Evolutionary conservation across 2,797 vertebrate genomes (phyloP), one percentile per base, ranked within the genome.

Genomic region (Perdix hodgsoniae): DNA sequence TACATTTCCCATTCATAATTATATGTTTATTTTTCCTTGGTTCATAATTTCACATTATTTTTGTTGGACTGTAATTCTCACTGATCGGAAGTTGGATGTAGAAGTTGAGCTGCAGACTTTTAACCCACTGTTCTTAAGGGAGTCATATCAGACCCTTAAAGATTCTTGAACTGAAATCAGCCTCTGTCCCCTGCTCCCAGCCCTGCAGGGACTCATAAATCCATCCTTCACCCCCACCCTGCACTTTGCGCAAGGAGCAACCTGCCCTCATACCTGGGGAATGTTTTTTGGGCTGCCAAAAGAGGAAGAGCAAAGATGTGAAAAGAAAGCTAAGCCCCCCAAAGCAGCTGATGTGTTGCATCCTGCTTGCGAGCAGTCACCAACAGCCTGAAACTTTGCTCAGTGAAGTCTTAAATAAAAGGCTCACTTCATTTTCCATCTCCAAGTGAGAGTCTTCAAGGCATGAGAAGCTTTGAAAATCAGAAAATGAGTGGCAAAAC

Each of bases 11-110:
- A 69, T 63, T 22, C 33, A 61, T 54, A 72, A 40, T 5, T 18
- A 11, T 5, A 35, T 22, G 10, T 16, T 73, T 84, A 23, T 17
- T 79, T 92, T 76, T 7, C 50, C 39, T 70, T 50, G 17, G 33
- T 11, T 2, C 1, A 21, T 69, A 78, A 54, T 0, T 76, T 52
- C 23, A 8, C 10, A 56, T 70, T 63, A 31, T 63, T 91, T 88
- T 42, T 63, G 15, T 50, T 39, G 50, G 50, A 16, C 39, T 0
- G 0, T 24, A 63, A 45, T 50, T 42, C 63, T 75, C 54, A 65
- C 2, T 1, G 2, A 26, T 9, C 17, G 64, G 33, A 71, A 60
- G 27, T 0, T 15, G 17, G 29, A 23, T 4, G 15, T 18, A 33
- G 45, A 54, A 59, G 18, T 26, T 52, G 57, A 35, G 73, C 70